phyloP scores from a whole-genome alignment of 2,797 vertebrate genomes.

The Antennarius maculatus region DNA sequence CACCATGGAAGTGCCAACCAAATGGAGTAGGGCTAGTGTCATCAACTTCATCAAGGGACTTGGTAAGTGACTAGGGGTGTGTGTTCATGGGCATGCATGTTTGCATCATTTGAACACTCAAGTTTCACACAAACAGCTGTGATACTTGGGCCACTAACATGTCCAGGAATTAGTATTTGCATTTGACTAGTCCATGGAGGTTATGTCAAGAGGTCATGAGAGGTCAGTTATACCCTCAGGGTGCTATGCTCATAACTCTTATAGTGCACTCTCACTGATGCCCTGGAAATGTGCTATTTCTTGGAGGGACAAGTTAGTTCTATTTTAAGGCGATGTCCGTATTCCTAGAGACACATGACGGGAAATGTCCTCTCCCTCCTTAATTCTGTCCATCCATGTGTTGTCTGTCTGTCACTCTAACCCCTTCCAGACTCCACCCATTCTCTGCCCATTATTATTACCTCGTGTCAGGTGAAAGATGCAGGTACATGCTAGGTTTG shows the following conservation, averaged over 20 bases:
- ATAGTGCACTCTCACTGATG: background rate
- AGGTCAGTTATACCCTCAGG: slow-evolving; percentile 39
- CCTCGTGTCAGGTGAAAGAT: background rate
- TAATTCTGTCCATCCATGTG: slow-evolving; percentile 24
- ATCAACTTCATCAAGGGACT: slow-evolving; percentile 97
- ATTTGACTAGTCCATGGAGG: slow-evolving; percentile 33
- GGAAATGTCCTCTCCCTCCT: slow-evolving; percentile 26
- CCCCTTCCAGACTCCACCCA: slow-evolving; percentile 9
- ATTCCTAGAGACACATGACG: slow-evolving; percentile 38
- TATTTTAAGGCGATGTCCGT: slow-evolving; percentile 52
- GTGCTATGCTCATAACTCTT: slow-evolving; percentile 10
- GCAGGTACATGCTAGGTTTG: background rate
- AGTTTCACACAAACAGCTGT: slow-evolving; percentile 43
- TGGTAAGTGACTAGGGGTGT: slow-evolving; percentile 85
- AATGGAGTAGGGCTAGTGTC: slow-evolving; percentile 94
- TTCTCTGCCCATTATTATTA: slow-evolving; percentile 27
- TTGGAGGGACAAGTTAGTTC: slow-evolving; percentile 17
- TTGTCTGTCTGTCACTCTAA: slow-evolving; percentile 24
- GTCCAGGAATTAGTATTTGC: slow-evolving; percentile 40
- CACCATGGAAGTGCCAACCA: slow-evolving; percentile 89
- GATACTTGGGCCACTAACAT: slow-evolving; percentile 6
- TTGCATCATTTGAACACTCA: slow-evolving; percentile 39
- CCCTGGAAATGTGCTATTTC: slow-evolving; percentile 1
- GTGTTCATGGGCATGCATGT: slow-evolving; percentile 37
- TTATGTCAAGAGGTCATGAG: slow-evolving; percentile 50